A percentile compares a stretch with the other conserved stretches of the same genome.
Evolutionary conservation across 2,888 invertebrate genomes (phyloP).

Genomic region (Theretra japonica): DNA sequence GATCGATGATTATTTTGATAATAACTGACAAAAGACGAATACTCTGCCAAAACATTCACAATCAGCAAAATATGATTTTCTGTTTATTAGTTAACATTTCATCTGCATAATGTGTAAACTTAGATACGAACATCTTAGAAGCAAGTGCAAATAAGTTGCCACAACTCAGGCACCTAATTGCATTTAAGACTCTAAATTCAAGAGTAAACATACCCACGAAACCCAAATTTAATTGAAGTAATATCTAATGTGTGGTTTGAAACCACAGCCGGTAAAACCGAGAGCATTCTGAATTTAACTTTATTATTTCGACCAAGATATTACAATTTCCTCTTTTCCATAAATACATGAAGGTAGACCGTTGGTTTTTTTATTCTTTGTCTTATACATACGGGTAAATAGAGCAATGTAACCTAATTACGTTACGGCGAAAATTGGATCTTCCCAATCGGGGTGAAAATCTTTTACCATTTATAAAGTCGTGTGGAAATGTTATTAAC

Average conservation of each 20-base stretch:
- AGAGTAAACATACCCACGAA: slow-evolving; percentile 13
- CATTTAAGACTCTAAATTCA: slow-evolving; percentile 17
- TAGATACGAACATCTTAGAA: not conserved
- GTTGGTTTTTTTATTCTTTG: not conserved
- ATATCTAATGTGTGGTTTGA: slow-evolving; percentile 6
- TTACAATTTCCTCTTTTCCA: not conserved
- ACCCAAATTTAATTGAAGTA: slow-evolving; percentile 17
- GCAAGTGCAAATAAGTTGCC: not conserved
- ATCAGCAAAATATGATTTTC: no score
- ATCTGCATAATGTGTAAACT: not conserved
- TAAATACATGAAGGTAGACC: not conserved
- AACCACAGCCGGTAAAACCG: not conserved
- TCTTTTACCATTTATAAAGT: not conserved
- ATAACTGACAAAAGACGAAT: no score
- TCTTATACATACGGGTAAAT: not conserved
- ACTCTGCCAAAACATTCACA: no score
- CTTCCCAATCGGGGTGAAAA: not conserved
- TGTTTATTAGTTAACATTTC: not conserved
- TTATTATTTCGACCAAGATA: not conserved
- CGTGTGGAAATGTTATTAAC: no score
- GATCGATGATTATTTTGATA: no score
- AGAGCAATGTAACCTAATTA: slow-evolving; percentile 31
- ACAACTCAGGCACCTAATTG: slow-evolving; percentile 1
- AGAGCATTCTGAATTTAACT: not conserved
- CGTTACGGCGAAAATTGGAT: slow-evolving; percentile 3